A percentile compares a stretch with the other conserved stretches of the same genome.
Conservation (phyloP, 2,113 vertebrate species). For the Barbus barbus region DNA sequence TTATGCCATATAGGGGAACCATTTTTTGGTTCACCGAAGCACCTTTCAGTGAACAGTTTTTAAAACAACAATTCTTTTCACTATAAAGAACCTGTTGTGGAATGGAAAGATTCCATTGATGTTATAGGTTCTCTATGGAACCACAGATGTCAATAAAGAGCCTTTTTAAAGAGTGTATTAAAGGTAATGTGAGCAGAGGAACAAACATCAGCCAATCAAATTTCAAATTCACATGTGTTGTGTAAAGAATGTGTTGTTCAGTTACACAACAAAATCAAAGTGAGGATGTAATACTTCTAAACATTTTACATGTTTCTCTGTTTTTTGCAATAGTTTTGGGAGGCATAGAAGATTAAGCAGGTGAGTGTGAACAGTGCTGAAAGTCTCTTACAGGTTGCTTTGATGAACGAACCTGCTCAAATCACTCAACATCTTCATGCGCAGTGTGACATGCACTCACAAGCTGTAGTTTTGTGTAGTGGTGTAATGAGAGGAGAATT, state of each 20-base stretch:
- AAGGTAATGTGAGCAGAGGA: neutral
- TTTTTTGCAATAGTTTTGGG: constrained; percentile 80
- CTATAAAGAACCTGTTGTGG: neutral
- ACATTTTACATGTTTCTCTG: neutral
- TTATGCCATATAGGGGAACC: neutral
- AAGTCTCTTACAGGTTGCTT: neutral
- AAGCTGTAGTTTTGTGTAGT: neutral
- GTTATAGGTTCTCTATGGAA: neutral
- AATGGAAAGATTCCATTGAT: neutral
- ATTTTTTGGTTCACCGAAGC: neutral
- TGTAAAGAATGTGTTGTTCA: neutral
- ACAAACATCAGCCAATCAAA: neutral
- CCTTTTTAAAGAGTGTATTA: neutral
- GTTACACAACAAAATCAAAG: constrained; percentile 3
- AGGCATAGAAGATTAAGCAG: constrained; percentile 94
- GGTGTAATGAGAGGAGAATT: constrained; percentile 25
- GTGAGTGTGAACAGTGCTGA: constrained; percentile 64
- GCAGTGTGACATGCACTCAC: neutral
- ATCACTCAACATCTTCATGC: neutral
- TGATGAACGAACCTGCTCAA: neutral
- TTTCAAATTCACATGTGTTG: constrained; percentile 30
- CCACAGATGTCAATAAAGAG: neutral
- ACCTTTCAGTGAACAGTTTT: neutral
- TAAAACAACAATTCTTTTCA: neutral
- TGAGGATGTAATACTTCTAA: neutral